These are phyloP conservation scores for Lycophotia porphyrea DNA, from an alignment of 2,888 invertebrate genomes.

Conservation along the genomic window DNA sequence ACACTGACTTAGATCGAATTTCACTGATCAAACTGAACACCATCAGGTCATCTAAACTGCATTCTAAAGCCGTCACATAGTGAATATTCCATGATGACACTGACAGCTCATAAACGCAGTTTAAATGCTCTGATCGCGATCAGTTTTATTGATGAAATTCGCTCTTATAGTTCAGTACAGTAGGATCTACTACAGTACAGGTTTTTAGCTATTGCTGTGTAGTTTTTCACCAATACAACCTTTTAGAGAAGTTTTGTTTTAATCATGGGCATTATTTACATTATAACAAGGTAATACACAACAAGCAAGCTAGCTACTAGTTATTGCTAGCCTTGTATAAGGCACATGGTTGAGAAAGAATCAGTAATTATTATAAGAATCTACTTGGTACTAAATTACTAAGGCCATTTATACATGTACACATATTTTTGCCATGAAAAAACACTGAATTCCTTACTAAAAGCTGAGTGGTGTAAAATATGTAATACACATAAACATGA, in stretches of 20 bases:
- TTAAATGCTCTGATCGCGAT: background rate
- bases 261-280: conserved; percentile 12
- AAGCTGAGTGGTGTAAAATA: background rate
- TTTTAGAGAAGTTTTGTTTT: background rate
- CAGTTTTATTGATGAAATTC: background rate
- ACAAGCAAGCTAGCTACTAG: conserved; percentile 13
- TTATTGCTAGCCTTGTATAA: conserved; percentile 24
- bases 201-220: background rate
- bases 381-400: conserved; percentile 27
- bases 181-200: background rate
- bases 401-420: background rate
- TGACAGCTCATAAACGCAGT: background rate
- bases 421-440: background rate
- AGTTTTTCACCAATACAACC: background rate
- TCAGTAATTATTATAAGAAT: conserved; percentile 9
- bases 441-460: background rate
- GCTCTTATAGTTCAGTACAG: background rate
- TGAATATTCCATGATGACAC: background rate
- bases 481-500: background rate
- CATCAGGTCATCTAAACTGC: background rate
- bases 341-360: conserved; percentile 33
- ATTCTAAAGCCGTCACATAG: background rate
- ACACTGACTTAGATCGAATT: background rate
- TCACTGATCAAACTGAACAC: background rate
- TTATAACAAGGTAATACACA: conserved; percentile 1